Evolutionary conservation across 2,113 vertebrate genomes (phyloP).

Genomic region (Urocynchramus pylzowi): DNA sequence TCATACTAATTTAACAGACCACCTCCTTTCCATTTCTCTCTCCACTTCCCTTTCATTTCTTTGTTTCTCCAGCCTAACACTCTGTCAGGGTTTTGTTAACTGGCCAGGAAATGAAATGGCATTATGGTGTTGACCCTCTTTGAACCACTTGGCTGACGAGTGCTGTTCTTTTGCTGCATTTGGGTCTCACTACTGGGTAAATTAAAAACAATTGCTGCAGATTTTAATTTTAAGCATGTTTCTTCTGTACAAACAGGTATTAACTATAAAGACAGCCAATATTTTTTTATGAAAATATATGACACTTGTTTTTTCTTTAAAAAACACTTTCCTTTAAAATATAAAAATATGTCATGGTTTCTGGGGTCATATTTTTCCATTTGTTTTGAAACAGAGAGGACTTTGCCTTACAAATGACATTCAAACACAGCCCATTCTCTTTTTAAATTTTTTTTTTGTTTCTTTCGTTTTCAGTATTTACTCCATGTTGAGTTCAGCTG

Average conservation of each 20-base stretch:
- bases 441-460: too few species aligned
- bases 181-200: not conserved
- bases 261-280: not conserved
- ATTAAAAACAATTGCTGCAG: not conserved
- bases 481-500: not conserved
- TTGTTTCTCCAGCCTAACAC: not conserved
- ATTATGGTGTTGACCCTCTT: fast-evolving
- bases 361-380: not conserved
- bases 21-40: not conserved
- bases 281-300: not conserved
- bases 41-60: not conserved
- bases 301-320: not conserved
- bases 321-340: not conserved
- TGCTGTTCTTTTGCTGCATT: not conserved
- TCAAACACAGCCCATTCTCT: not conserved
- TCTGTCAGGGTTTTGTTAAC: not conserved
- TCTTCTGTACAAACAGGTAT: not conserved
- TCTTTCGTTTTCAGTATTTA: not conserved
- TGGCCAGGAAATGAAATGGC: not conserved
- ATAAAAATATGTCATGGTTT: not conserved
- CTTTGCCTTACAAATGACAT: not conserved
- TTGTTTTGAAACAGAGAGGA: not conserved
- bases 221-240: not conserved
- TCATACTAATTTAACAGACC: not conserved
- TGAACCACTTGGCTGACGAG: not conserved